Base-by-base conservation (phyloP, 2,113 vertebrate species). In the Tor tambroides region DNA sequence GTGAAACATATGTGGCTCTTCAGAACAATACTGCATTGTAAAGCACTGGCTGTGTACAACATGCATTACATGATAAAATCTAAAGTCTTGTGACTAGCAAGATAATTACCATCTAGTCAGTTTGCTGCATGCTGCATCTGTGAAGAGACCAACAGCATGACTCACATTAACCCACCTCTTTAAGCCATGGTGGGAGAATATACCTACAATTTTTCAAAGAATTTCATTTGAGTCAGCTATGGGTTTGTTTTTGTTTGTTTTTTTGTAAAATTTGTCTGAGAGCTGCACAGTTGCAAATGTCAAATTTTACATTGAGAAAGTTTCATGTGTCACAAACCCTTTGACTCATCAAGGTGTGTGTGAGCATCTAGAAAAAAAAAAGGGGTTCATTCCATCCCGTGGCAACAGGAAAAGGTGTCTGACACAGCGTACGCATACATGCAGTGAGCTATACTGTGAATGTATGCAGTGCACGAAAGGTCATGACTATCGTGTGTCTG, bases 391-490 rank as follows among this genome's bases (percentile, higher is more conserved):
- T 14, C 41, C 46, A 43, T 43, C 5, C 10, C n/a, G 1, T n/a
- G 38, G 38, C 71, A 74, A 10, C 71, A 26, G 23, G 23, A 75
- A 75, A 46, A 38, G 38, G 41, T 46, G 74, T 28, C 23, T 49
- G 41, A 43, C 6, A 17, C 11, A 26, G 11, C 11, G 11, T 7
- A 61, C 17, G 10, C 30, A 35, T 4, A 46, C 35, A 46, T 63
- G 61, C 51, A 83, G 59, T 65, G 61, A 61, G 63, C 46, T 85
- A 59, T 71, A 65, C 74, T 84, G 56, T 67, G 79, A 80, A 79
- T 46, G 75, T 69, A 28, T 83, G 56, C 38, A 77, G 4, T 26
- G 23, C 43, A 46, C 19, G n/a, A 65, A 81, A 81, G 78, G 78
- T 80, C 59, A 65, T 12, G 59, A 46, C 15, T 46, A 82, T 67